Evolutionary conservation across 1,140 invertebrate genomes (phyloP).

Genomic region (Coelopa frigida): DNA sequence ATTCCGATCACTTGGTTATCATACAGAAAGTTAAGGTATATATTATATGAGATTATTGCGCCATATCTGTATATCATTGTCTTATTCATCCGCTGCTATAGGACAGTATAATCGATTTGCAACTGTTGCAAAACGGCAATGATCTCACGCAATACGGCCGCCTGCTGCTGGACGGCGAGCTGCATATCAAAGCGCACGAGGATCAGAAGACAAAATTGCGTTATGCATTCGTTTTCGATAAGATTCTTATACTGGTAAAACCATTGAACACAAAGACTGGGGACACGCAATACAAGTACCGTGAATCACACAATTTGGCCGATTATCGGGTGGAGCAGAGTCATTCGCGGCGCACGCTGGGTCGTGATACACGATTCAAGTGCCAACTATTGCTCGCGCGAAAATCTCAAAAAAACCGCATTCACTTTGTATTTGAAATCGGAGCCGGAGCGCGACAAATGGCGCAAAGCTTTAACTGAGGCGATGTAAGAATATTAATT

Average conservation of each 20-base stretch:
- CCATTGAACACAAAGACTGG: slow-evolving; percentile 61
- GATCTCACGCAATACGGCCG: slow-evolving; percentile 83
- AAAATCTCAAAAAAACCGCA: slow-evolving; percentile 69
- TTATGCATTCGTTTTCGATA: slow-evolving; percentile 96
- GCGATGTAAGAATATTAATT: slow-evolving; percentile 91
- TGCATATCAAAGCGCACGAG: slow-evolving; percentile 85
- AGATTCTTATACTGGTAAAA: slow-evolving; percentile 93
- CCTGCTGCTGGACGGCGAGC: slow-evolving; percentile 84
- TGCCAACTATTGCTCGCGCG: slow-evolving; percentile 79
- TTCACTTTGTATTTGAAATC: slow-evolving; percentile 87
- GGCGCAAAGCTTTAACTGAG: slow-evolving; percentile 86
- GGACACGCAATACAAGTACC: slow-evolving; percentile 87
- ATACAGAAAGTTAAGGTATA: slow-evolving; percentile 79
- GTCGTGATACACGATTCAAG: slow-evolving; percentile 65
- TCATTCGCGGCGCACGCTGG: slow-evolving; percentile 53
- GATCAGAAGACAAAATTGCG: slow-evolving; percentile 78
- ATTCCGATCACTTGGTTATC: slow-evolving; percentile 86
- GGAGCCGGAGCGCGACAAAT: slow-evolving; percentile 78
- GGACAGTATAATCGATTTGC: slow-evolving; percentile 73
- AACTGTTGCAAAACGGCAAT: slow-evolving; percentile 64
- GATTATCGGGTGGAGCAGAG: slow-evolving; percentile 83
- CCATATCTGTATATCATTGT: slow-evolving; percentile 3
- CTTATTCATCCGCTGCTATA: slow-evolving; percentile 36
- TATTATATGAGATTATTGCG: slow-evolving; percentile 2
- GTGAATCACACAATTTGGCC: slow-evolving; percentile 73